Percentiles rank a stretch among this genome's conserved stretches.
These are phyloP conservation scores for Micropterix aruncella DNA, from an alignment of 2,888 invertebrate species.

Conservation along the genomic window DNA sequence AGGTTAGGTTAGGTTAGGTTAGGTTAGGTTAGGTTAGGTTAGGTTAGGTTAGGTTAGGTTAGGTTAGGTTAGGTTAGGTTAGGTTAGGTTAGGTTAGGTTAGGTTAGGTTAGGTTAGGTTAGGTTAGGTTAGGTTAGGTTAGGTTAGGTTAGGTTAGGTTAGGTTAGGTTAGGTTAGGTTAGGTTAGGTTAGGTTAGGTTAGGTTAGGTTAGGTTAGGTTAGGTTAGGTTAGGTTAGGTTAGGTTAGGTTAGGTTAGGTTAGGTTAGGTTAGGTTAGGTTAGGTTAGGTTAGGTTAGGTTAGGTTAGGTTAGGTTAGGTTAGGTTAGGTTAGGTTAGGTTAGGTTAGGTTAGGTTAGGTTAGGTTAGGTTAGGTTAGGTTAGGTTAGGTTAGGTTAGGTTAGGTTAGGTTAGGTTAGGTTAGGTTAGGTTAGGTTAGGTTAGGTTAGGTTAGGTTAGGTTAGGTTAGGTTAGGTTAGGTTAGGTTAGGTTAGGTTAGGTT, in stretches of 20 bases:
- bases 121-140: constrained; percentile 7
- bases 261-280: constrained; percentile 9
- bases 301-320: constrained; percentile 8
- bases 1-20: constrained; percentile 9
- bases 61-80: constrained; percentile 8
- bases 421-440: constrained; percentile 5
- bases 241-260: constrained; percentile 9
- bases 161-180: constrained; percentile 8
- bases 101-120: constrained; percentile 6
- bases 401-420: constrained; percentile 7
- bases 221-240: constrained; percentile 8
- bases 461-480: constrained; percentile 5
- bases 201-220: constrained; percentile 9
- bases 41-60: constrained; percentile 8
- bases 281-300: constrained; percentile 9
- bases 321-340: constrained; percentile 5
- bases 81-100: constrained; percentile 7
- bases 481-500: constrained; percentile 7
- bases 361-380: constrained; percentile 5
- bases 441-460: constrained; percentile 6
- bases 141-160: constrained; percentile 6
- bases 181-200: constrained; percentile 9
- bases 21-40: constrained; percentile 9
- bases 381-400: constrained; percentile 3
- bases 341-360: constrained; percentile 8